These are phyloP conservation scores for Numenius phaeopus DNA, from an alignment of 2,797 vertebrate genomes.

Conservation along the genomic window DNA sequence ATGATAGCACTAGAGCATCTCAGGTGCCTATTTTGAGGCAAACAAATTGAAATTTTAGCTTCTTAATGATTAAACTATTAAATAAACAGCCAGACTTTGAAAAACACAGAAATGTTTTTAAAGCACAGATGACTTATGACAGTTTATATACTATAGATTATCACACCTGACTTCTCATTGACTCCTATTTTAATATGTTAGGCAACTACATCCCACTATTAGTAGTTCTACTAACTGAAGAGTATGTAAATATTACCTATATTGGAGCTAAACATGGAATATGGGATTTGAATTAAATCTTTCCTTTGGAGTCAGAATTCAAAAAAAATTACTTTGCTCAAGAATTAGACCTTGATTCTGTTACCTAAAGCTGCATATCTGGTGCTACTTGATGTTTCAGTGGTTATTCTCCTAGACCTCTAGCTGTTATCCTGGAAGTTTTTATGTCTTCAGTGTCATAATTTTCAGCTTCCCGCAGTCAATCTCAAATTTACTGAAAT, in stretches of 20 bases:
- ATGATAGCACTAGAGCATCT: background rate
- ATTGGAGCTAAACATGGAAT: background rate
- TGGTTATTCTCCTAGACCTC: background rate
- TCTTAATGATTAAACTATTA: background rate
- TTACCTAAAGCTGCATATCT: background rate
- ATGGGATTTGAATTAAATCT: background rate
- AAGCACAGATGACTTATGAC: background rate
- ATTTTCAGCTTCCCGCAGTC: background rate
- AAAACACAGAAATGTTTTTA: background rate
- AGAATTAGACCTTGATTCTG: background rate
- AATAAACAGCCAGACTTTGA: background rate
- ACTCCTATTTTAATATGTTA: background rate
- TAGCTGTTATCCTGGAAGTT: background rate
- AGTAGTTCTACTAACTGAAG: background rate
- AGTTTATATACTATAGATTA: background rate
- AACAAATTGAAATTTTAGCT: background rate
- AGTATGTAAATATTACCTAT: background rate
- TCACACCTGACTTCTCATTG: background rate
- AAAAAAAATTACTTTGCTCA: background rate
- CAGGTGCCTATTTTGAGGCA: background rate
- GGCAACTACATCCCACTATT: background rate
- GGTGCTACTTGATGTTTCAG: background rate
- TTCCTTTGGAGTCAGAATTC: background rate
- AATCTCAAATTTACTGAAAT: background rate
- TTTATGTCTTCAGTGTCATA: background rate